A percentile compares a stretch with the other conserved stretches of the same genome.
These are phyloP conservation scores for Morbakka virulenta DNA, from an alignment of 30 jellyfish, hydroid and myxozoan species.

Conservation along the genomic window DNA sequence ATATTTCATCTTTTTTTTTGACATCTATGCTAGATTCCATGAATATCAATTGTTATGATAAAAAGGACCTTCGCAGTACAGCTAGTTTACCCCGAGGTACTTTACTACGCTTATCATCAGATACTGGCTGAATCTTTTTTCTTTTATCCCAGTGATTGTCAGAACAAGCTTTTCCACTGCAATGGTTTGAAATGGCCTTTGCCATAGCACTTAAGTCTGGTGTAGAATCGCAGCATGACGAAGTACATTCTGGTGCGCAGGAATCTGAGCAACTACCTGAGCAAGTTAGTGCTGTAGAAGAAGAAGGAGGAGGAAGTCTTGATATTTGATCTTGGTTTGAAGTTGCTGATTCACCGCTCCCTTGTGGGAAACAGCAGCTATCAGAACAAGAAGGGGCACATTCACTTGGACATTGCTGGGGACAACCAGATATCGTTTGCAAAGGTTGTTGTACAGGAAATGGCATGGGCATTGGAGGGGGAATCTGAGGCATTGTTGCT, in stretches of 20 bases:
- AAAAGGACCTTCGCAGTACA: no score
- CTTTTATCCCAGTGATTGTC: conserved; percentile 79
- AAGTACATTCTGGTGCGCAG: conserved; percentile 88
- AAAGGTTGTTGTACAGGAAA: conserved; percentile 58
- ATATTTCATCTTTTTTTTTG: no score
- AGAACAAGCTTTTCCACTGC: conserved; percentile 25
- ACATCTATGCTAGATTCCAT: no score
- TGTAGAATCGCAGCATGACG: conserved; percentile 82
- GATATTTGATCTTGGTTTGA: conserved; percentile 25
- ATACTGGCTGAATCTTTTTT: conserved; percentile 60
- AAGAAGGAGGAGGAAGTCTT: conserved; percentile 64
- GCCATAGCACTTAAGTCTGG: conserved; percentile 91
- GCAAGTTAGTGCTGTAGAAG: conserved; percentile 49
- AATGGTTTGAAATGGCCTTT: conserved; percentile 38
- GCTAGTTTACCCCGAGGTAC: conserved; percentile 46
- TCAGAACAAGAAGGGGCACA: conserved; percentile 49
- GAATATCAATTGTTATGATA: no score
- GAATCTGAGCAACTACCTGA: conserved; percentile 79
- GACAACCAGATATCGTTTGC: not conserved
- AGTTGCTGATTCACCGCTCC: conserved; percentile 53
- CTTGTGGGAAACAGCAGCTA: conserved; percentile 31
- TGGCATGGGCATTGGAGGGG: conserved; percentile 52
- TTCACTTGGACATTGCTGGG: conserved; percentile 20
- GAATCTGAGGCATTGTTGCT: conserved; percentile 62
- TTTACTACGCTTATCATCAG: conserved; percentile 73